A percentile compares a stretch with the other conserved stretches of the same genome.
These are phyloP conservation scores for Pungitius pungitius DNA, from an alignment of 2,113 vertebrate species.

Conservation along the genomic window DNA sequence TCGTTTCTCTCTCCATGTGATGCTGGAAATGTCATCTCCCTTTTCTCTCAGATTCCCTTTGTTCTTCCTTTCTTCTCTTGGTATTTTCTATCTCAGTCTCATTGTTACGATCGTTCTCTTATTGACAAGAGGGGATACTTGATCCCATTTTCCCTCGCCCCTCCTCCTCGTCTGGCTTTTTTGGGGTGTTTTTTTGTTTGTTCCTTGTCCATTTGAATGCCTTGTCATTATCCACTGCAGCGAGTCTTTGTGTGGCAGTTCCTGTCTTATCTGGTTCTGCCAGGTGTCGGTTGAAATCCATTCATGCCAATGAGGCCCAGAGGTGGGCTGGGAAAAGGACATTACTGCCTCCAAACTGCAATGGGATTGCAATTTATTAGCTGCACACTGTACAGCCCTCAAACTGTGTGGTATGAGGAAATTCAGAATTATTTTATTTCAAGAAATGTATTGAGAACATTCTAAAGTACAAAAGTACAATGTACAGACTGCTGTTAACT, in stretches of 20 bases:
- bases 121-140: constrained; percentile 53
- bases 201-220: constrained; percentile 36
- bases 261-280: constrained; percentile 72
- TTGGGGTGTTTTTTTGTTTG: constrained; percentile 25
- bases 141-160: constrained; percentile 14
- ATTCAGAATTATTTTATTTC: too few relatives aligned
- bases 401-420: too few relatives aligned
- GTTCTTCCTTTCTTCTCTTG: constrained; percentile 51
- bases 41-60: constrained; percentile 55
- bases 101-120: constrained; percentile 50
- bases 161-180: constrained; percentile 38
- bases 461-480: too few relatives aligned
- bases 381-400: constrained; percentile 1
- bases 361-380: constrained; percentile 36
- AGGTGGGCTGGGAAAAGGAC: constrained; percentile 67
- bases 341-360: constrained; percentile 28
- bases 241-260: constrained; percentile 57
- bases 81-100: constrained; percentile 48
- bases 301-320: constrained; percentile 51
- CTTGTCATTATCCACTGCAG: constrained; percentile 57
- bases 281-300: constrained; percentile 68
- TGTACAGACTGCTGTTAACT: too few relatives aligned
- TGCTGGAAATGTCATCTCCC: constrained; percentile 63
- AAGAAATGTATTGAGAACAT: too few relatives aligned
- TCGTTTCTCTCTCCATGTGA: constrained; percentile 18